phyloP scores from a whole-genome alignment of 2,888 invertebrate genomes.

The Poecilus cupreus region DNA sequence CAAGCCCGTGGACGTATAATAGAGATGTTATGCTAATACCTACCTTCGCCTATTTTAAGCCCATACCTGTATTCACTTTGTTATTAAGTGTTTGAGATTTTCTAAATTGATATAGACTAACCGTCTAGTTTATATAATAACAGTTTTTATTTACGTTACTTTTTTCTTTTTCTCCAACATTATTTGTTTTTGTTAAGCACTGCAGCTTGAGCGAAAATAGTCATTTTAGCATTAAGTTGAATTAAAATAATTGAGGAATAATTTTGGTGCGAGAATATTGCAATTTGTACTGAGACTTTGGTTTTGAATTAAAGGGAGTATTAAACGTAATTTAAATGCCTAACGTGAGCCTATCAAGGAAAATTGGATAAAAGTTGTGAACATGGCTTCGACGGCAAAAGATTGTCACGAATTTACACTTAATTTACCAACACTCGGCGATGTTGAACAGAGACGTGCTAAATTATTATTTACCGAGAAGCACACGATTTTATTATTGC shows the following conservation, averaged over 20 bases:
- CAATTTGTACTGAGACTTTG: not conserved
- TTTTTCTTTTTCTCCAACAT: constrained; percentile 32
- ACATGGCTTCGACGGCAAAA: not conserved
- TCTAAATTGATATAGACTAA: constrained; percentile 70
- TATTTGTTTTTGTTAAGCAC: constrained; percentile 39
- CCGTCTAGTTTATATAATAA: constrained; percentile 68
- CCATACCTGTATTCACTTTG: constrained; percentile 62
- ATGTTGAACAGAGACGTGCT: not conserved
- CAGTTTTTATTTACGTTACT: constrained; percentile 64
- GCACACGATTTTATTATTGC: too few species aligned
- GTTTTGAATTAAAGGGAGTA: constrained; percentile 1
- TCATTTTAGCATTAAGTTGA: constrained; percentile 33
- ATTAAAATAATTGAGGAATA: constrained; percentile 12
- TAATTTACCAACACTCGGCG: not conserved
- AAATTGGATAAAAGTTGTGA: constrained; percentile 1
- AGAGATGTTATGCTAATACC: constrained; percentile 68
- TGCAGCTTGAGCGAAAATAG: constrained; percentile 9
- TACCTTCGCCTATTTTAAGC: constrained; percentile 55
- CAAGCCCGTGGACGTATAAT: constrained; percentile 60
- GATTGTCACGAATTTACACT: constrained; percentile 17
- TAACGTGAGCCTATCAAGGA: constrained; percentile 2
- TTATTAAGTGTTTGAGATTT: constrained; percentile 69
- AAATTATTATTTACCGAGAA: not conserved
- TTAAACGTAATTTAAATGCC: constrained; percentile 40
- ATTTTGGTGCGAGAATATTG: constrained; percentile 13